A percentile compares a stretch with the other conserved stretches of the same genome.
phyloP scores from a whole-genome alignment of 2,888 invertebrate species.

The Tetragonula carbonaria region DNA sequence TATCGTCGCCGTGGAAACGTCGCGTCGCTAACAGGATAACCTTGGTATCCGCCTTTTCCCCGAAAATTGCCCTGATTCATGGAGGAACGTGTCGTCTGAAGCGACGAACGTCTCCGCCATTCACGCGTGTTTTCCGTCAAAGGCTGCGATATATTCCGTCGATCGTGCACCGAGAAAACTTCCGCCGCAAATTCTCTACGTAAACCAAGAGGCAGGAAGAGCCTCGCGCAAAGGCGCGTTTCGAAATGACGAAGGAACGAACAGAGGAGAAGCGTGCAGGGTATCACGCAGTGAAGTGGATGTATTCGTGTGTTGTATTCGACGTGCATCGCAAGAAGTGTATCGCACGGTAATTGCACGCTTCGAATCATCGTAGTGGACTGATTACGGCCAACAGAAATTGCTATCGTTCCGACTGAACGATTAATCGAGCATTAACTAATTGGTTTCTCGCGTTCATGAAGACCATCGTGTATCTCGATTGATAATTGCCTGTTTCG shows the following conservation, averaged over 20 bases:
- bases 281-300: background rate
- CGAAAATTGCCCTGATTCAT: constrained; percentile 36
- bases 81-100: constrained; percentile 21
- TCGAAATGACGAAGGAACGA: background rate
- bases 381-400: constrained; percentile 15
- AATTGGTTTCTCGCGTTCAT: constrained; percentile 14
- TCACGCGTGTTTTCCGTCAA: constrained; percentile 28
- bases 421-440: constrained; percentile 27
- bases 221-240: constrained; percentile 2
- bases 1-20: constrained; percentile 6
- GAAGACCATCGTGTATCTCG: background rate
- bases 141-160: constrained; percentile 45
- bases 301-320: background rate
- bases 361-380: constrained; percentile 11
- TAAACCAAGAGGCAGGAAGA: background rate
- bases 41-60: background rate
- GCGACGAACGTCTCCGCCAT: constrained; percentile 37
- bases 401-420: background rate
- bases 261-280: background rate
- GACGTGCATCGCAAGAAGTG: background rate
- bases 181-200: constrained; percentile 8
- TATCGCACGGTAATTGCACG: background rate
- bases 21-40: constrained; percentile 22
- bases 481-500: background rate
- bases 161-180: constrained; percentile 24